Conservation (phyloP, 2,113 vertebrate species). For the Coracopsis vasa region DNA sequence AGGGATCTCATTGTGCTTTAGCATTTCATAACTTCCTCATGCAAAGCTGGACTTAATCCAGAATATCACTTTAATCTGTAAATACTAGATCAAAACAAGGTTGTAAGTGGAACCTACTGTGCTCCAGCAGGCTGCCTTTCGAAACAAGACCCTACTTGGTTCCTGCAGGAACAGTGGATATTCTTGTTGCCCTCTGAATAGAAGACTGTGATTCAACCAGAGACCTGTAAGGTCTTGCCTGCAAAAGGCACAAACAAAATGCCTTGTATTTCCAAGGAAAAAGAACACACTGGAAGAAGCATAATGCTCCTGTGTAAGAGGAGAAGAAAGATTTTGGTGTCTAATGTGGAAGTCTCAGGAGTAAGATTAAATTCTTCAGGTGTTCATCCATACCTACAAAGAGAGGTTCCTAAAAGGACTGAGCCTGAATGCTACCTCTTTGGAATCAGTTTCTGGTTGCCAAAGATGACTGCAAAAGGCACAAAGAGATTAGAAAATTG, state of each 20-base stretch:
- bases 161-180: background rate
- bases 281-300: background rate
- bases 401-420: background rate
- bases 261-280: background rate
- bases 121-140: background rate
- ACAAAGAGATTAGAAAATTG: background rate
- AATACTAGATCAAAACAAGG: background rate
- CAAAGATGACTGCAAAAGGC: background rate
- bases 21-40: background rate
- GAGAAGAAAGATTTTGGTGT: background rate
- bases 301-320: background rate
- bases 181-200: background rate
- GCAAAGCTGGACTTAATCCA: background rate
- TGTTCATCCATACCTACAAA: background rate
- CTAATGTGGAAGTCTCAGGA: background rate
- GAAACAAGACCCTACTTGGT: background rate
- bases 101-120: background rate
- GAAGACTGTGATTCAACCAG: background rate
- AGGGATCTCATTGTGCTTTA: background rate
- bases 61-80: background rate
- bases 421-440: background rate
- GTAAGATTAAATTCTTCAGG: background rate
- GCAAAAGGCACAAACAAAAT: background rate
- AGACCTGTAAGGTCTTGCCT: background rate
- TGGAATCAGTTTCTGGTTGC: background rate